These are phyloP conservation scores for Pseudopleuronectes americanus DNA, from an alignment of 2,797 vertebrate species.

Conservation along the genomic window DNA sequence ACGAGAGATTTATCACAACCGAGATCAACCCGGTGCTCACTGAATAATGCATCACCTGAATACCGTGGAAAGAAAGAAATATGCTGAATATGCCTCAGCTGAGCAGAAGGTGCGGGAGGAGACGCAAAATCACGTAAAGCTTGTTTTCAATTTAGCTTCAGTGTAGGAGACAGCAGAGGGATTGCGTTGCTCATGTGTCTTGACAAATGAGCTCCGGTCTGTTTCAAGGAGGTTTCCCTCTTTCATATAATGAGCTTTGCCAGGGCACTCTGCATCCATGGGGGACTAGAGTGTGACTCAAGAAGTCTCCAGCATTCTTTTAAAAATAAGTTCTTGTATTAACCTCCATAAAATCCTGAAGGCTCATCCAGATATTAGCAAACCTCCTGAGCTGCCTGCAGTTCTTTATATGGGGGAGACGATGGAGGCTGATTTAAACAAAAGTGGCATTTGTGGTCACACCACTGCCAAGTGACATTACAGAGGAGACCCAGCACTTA, in stretches of 20 bases:
- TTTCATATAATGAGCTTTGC: slow-evolving; percentile 42
- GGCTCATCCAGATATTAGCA: neutral
- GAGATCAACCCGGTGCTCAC: slow-evolving; percentile 53
- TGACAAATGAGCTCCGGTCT: slow-evolving; percentile 64
- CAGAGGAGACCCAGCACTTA: slow-evolving; percentile 70
- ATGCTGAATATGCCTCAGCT: slow-evolving; percentile 61
- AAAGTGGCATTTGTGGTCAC: slow-evolving; percentile 72
- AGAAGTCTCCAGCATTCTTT: slow-evolving; percentile 18
- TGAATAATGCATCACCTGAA: slow-evolving; percentile 74
- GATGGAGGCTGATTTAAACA: slow-evolving; percentile 69
- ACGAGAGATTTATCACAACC: slow-evolving; percentile 60
- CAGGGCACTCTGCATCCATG: slow-evolving; percentile 26
- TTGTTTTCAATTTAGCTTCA: slow-evolving; percentile 35
- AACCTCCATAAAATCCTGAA: slow-evolving; percentile 21
- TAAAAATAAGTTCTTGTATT: slow-evolving; percentile 19
- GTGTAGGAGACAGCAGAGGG: slow-evolving; percentile 32
- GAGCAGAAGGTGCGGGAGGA: slow-evolving; percentile 49
- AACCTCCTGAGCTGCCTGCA: slow-evolving; percentile 23
- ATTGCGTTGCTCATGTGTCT: slow-evolving; percentile 39
- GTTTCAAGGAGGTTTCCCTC: slow-evolving; percentile 51
- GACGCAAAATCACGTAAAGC: slow-evolving; percentile 33
- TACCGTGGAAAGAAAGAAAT: slow-evolving; percentile 67
- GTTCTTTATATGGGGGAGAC: slow-evolving; percentile 14
- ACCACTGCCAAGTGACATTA: slow-evolving; percentile 79
- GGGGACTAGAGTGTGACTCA: slow-evolving; percentile 2